phyloP scores from a whole-genome alignment of 2,113 vertebrate genomes.

The Dinomys branickii region DNA sequence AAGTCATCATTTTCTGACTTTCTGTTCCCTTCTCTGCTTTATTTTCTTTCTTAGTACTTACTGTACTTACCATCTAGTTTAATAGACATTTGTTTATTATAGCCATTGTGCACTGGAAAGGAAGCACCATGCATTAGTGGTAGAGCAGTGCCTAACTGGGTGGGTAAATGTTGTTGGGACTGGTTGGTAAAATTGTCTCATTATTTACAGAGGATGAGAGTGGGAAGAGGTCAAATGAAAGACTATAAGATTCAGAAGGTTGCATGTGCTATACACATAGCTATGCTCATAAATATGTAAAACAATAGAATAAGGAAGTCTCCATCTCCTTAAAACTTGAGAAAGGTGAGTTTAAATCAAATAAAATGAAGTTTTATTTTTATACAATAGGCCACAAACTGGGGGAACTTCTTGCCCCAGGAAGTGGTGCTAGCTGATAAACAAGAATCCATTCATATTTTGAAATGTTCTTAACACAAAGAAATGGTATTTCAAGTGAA shows the following conservation, averaged over 20 bases:
- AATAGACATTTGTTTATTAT: background rate
- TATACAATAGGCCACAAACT: background rate
- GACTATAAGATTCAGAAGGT: background rate
- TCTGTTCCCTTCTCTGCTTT: background rate
- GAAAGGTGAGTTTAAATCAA: background rate
- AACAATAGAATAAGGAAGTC: background rate
- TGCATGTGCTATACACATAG: background rate
- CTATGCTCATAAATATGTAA: background rate
- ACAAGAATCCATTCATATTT: background rate
- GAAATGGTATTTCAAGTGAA: background rate
- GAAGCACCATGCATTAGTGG: background rate
- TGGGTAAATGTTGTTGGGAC: background rate
- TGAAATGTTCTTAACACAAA: background rate
- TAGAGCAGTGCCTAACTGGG: background rate
- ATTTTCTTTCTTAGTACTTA: background rate
- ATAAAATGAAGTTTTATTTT: constrained; percentile 1
- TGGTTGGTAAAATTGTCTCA: background rate
- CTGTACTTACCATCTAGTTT: background rate
- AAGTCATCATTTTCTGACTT: background rate
- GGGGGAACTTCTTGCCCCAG: background rate
- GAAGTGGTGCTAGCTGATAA: background rate
- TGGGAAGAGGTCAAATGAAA: background rate
- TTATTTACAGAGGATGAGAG: background rate
- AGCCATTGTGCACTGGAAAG: background rate
- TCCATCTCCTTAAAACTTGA: background rate